phyloP scores from a whole-genome alignment of 2,113 vertebrate species.

The Passer domesticus region DNA sequence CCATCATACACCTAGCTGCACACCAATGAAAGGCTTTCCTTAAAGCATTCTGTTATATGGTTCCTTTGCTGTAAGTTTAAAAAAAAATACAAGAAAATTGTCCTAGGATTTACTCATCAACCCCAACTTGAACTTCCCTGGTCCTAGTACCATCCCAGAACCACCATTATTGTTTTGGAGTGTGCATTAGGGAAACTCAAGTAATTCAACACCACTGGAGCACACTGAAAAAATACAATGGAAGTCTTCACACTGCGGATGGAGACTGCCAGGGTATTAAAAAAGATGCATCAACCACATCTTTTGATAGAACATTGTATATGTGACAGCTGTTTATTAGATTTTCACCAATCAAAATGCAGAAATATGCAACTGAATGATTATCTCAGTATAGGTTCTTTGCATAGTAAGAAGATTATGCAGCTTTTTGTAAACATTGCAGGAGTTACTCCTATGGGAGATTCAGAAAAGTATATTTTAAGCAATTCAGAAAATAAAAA shows the following conservation, averaged over 20 bases:
- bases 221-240: not conserved
- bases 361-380: slow-evolving; percentile 22
- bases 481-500: slow-evolving; percentile 12
- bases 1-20: not conserved
- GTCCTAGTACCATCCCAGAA: not conserved
- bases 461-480: slow-evolving; percentile 20
- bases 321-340: not conserved
- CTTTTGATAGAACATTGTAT: not conserved
- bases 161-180: not conserved
- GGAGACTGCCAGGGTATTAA: not conserved
- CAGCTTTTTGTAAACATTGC: slow-evolving; percentile 14
- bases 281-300: not conserved
- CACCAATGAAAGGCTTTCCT: not conserved
- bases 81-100: not conserved
- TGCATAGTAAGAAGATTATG: slow-evolving; percentile 28
- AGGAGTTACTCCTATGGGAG: not conserved
- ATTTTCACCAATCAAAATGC: not conserved
- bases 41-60: not conserved
- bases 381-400: not conserved
- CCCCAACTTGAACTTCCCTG: not conserved
- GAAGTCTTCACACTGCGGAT: not conserved
- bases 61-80: not conserved
- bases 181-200: not conserved
- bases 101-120: not conserved
- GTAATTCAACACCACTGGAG: not conserved